phyloP scores from a whole-genome alignment of 2,113 vertebrate genomes.

The Platichthys stellatus region DNA sequence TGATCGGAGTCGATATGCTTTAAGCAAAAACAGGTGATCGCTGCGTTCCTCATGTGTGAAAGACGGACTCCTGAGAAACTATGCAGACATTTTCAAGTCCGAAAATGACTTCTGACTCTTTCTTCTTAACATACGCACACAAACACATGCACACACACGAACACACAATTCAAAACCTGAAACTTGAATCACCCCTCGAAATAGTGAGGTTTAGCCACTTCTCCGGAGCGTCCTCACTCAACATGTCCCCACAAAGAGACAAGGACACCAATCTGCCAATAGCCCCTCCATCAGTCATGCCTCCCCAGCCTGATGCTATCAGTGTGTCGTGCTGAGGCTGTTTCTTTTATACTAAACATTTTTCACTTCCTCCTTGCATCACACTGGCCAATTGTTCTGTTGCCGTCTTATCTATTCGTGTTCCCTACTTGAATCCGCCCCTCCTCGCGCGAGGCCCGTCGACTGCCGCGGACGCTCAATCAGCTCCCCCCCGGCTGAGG shows the following conservation, averaged over 20 bases:
- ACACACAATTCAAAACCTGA: neutral
- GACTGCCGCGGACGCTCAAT: conserved; percentile 53
- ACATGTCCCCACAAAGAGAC: neutral
- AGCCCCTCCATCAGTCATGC: conserved; percentile 38
- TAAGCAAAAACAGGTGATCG: too few species aligned
- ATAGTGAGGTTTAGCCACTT: neutral
- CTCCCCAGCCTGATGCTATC: conserved; percentile 54
- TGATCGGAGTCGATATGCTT: too few species aligned
- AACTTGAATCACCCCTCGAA: neutral
- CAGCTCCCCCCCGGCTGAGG: conserved; percentile 48
- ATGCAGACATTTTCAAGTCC: too few species aligned
- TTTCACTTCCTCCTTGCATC: conserved; percentile 61
- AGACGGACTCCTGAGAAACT: too few species aligned
- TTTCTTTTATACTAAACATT: conserved; percentile 45
- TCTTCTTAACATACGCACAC: too few species aligned
- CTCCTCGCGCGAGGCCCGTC: conserved; percentile 38
- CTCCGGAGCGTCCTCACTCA: neutral
- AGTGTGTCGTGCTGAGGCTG: conserved; percentile 29
- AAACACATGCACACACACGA: neutral
- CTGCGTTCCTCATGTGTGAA: too few species aligned
- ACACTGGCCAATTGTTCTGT: conserved; percentile 43
- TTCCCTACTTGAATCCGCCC: conserved; percentile 62
- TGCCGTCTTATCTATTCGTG: conserved; percentile 69
- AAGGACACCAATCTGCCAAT: conserved; percentile 17
- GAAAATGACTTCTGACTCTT: too few species aligned